phyloP scores from a whole-genome alignment of 1,140 invertebrate genomes.

The Nephotettix cincticeps region DNA sequence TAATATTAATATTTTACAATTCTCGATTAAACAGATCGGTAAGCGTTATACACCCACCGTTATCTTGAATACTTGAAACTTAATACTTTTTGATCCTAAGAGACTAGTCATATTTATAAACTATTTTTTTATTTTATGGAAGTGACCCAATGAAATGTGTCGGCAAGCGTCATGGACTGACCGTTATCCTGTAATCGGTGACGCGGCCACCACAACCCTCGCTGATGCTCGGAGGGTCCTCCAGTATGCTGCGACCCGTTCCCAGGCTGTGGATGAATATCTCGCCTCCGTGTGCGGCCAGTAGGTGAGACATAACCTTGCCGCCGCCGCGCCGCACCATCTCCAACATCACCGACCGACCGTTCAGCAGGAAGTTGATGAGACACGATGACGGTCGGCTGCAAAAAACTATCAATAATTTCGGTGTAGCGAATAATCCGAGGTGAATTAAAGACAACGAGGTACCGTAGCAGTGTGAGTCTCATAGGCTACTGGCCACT shows the following conservation, averaged over 20 bases:
- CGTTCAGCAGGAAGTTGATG: slow-evolving; percentile 93
- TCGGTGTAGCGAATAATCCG: too few species aligned
- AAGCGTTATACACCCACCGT: too few species aligned
- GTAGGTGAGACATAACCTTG: slow-evolving; percentile 88
- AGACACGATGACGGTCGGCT: slow-evolving; percentile 91
- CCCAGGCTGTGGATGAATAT: slow-evolving; percentile 93
- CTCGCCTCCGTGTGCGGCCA: slow-evolving; percentile 93
- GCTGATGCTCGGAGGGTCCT: slow-evolving; percentile 93
- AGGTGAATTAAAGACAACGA: too few species aligned
- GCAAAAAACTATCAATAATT: slow-evolving; percentile 28
- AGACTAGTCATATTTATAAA: too few species aligned
- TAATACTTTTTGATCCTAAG: too few species aligned
- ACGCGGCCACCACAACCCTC: slow-evolving; percentile 91
- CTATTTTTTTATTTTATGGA: too few species aligned
- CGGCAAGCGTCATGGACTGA: slow-evolving; percentile 79
- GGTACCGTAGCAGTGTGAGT: too few species aligned
- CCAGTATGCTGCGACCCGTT: slow-evolving; percentile 81
- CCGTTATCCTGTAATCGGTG: slow-evolving; percentile 82
- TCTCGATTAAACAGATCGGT: too few species aligned
- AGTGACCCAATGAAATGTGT: too few species aligned
- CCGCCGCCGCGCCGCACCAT: slow-evolving; percentile 75
- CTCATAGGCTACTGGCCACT: too few species aligned
- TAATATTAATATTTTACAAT: too few species aligned
- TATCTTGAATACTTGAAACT: too few species aligned
- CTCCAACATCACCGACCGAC: slow-evolving; percentile 91